Evolutionary conservation across 1,140 invertebrate species (phyloP).

Genomic region (Ganaspis sp.): DNA sequence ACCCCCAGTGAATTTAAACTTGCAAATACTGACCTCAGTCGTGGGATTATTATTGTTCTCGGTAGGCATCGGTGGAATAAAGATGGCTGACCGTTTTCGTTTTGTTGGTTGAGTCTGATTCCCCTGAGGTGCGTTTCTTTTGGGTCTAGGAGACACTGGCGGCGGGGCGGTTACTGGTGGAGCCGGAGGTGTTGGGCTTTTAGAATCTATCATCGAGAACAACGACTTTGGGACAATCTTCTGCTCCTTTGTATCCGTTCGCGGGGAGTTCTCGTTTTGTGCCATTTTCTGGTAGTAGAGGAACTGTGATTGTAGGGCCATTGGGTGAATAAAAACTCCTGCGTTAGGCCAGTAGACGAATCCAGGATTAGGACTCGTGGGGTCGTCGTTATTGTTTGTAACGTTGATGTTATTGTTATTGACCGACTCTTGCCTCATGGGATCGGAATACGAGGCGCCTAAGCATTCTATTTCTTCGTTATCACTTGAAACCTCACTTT

Average conservation of each 20-base stretch:
- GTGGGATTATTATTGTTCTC: slow-evolving; percentile 85
- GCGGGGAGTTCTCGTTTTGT: slow-evolving; percentile 63
- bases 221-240: slow-evolving; percentile 69
- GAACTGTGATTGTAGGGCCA: slow-evolving; percentile 83
- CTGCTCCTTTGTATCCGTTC: slow-evolving; percentile 59
- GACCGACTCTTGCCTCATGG: slow-evolving; percentile 46
- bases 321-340: slow-evolving; percentile 83
- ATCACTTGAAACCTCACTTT: slow-evolving; percentile 78
- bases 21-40: slow-evolving; percentile 92
- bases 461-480: slow-evolving; percentile 78
- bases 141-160: slow-evolving; percentile 62
- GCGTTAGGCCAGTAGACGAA: slow-evolving; percentile 84
- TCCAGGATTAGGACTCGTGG: slow-evolving; percentile 61
- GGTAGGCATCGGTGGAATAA: slow-evolving; percentile 86
- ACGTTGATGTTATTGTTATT: slow-evolving; percentile 48
- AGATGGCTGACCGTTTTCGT: slow-evolving; percentile 87
- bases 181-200: slow-evolving; percentile 56
- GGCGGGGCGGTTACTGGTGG: slow-evolving; percentile 50
- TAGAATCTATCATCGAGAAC: slow-evolving; percentile 66
- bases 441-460: slow-evolving; percentile 66
- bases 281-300: slow-evolving; percentile 85
- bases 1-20: slow-evolving; percentile 94
- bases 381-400: slow-evolving; percentile 53
- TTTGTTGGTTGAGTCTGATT: slow-evolving; percentile 77
- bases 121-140: slow-evolving; percentile 59